Evolutionary conservation across 2,888 invertebrate genomes (phyloP), one percentile per base, ranked within the genome.

Genomic region (Muscina levida): DNA sequence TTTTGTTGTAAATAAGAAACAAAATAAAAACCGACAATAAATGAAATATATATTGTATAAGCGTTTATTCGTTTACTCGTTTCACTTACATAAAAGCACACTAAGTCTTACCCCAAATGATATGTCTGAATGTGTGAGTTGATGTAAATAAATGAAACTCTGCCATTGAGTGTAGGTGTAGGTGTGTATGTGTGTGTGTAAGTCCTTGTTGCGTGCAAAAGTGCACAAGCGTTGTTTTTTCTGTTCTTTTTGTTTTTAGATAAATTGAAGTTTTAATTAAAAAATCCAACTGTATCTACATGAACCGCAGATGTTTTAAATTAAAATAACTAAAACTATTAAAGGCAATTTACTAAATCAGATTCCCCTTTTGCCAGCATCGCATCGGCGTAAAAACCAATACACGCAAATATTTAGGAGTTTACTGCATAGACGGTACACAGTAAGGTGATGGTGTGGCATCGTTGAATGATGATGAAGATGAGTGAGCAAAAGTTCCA

Each of bases 191-290:
- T 15, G 71, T 46, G 46, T 79, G 70, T 42, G n/a, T 75, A 62
- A 67, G 44, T 75, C 31, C 31, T 31, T 31, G 31, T 31, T 31
- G 68, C 37, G 76, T 71, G 59, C 51, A 77, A 70, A 77, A 68
- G 59, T 65, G 56, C 67, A 77, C 71, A 77, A 57, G 39, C 66
- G 68, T 62, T n/a, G n/a, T n/a, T n/a, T n/a, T n/a, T n/a, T n/a
- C n/a, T n/a, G n/a, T n/a, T 26, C 37, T 17, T 11, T 24, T 26
- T 11, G 53, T 72, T 76, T 83, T 83, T 79, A 83, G 82, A 80
- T 75, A 83, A 83, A 87, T 85, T 87, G 85, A 86, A 86, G 85
- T 88, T 88, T 87, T 87, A 88, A 88, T 87, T 88, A 87, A 87
- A 83, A 62, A 87, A 85, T 83, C 84, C 86, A 85, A 84, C 84